phyloP scores from a whole-genome alignment of 2,888 invertebrate species.

The Cryptocephalus moraei region DNA sequence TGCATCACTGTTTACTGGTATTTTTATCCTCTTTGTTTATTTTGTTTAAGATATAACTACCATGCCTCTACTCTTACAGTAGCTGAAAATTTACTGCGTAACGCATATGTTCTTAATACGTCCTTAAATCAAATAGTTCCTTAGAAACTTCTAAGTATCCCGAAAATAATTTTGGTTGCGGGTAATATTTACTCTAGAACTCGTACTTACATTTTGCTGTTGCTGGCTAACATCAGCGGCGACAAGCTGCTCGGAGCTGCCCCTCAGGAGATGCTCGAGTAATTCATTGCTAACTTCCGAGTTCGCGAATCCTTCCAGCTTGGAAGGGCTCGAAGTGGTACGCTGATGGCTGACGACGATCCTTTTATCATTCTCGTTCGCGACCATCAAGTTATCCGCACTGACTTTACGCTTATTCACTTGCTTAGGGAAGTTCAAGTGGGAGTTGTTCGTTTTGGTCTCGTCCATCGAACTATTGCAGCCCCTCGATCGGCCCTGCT shows the following conservation, averaged over 20 bases:
- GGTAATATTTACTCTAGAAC: no score
- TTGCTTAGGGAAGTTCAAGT: slow-evolving; percentile 19
- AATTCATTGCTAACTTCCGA: slow-evolving; percentile 53
- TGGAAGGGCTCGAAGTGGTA: slow-evolving; percentile 71
- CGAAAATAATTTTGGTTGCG: no score
- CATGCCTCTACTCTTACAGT: no score
- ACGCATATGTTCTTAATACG: no score
- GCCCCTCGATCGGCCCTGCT: slow-evolving; percentile 37
- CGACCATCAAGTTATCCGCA: slow-evolving; percentile 33
- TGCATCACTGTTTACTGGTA: no score
- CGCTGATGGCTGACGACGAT: slow-evolving; percentile 57
- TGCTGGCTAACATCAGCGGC: slow-evolving; percentile 40
- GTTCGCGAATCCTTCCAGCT: slow-evolving; percentile 50
- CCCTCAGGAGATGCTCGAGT: slow-evolving; percentile 65
- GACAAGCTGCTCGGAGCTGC: slow-evolving; percentile 68
- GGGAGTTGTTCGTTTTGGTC: slow-evolving; percentile 12
- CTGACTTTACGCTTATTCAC: slow-evolving; percentile 33
- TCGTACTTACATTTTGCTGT: slow-evolving; percentile 30
- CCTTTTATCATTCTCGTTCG: slow-evolving; percentile 21
- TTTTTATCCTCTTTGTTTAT: no score
- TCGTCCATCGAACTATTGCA: slow-evolving; percentile 46
- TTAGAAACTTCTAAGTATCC: no score
- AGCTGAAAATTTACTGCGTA: no score
- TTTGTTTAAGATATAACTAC: no score
- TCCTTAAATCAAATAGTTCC: no score